Evolutionary conservation across 1,140 invertebrate species (phyloP).

Genomic region (Euborellia annulipes): DNA sequence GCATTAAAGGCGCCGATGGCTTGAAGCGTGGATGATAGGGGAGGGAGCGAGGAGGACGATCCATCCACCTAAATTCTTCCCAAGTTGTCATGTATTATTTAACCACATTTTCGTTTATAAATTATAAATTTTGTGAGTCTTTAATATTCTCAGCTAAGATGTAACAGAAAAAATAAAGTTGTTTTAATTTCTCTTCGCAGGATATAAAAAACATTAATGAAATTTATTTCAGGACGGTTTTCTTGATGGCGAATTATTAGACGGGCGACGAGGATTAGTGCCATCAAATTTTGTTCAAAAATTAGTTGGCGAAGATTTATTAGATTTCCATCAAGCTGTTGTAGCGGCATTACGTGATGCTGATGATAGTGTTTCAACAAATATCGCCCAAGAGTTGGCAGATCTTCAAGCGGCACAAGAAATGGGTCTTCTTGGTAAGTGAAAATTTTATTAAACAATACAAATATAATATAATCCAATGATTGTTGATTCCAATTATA

Average conservation of each 20-base stretch:
- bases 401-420: conserved; percentile 7
- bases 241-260: conserved; percentile 86
- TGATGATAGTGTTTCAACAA: conserved; percentile 42
- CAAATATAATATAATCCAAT: no score
- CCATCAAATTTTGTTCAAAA: conserved; percentile 96
- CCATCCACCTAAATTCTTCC: no score
- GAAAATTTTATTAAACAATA: no score
- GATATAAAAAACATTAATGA: no score
- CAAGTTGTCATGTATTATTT: no score
- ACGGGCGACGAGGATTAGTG: conserved; percentile 84
- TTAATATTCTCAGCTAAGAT: background rate
- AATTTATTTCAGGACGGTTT: conserved; percentile 57
- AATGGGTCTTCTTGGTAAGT: conserved; percentile 1
- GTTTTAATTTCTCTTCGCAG: no score
- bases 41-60: no score
- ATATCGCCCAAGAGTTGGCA: conserved; percentile 39
- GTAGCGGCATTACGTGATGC: conserved; percentile 44
- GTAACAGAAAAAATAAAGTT: background rate
- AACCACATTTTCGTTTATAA: background rate
- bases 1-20: no score
- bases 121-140: background rate
- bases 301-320: conserved; percentile 75
- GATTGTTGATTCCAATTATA: no score
- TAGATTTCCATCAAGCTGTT: conserved; percentile 78
- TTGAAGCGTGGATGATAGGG: no score